phyloP scores from a whole-genome alignment of 2,797 vertebrate genomes.

The Decapterus maruadsi region DNA sequence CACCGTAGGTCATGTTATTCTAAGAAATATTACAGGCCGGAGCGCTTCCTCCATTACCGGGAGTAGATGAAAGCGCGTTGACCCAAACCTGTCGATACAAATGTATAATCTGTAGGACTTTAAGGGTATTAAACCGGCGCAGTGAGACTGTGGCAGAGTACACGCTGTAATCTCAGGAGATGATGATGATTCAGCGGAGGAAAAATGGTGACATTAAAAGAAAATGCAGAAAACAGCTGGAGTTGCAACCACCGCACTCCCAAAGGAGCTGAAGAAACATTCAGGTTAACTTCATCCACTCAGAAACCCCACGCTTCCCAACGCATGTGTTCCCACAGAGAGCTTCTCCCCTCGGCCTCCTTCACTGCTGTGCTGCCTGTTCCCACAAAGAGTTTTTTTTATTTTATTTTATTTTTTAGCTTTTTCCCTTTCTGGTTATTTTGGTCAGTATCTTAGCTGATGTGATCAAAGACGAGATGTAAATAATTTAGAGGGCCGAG shows the following conservation, averaged over 20 bases:
- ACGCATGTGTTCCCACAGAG: constrained; percentile 32
- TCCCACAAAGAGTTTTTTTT: constrained; percentile 20
- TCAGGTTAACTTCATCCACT: constrained; percentile 43
- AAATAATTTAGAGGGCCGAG: constrained; percentile 32
- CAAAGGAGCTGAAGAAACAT: constrained; percentile 22
- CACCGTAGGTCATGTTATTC: no score
- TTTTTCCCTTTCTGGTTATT: constrained; percentile 28
- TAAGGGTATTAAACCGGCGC: not conserved
- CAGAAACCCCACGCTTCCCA: not conserved
- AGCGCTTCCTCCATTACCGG: no score
- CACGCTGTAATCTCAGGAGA: constrained; percentile 19
- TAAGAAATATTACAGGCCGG: no score
- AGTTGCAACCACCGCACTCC: constrained; percentile 35
- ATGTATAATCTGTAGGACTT: not conserved
- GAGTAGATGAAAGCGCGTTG: no score
- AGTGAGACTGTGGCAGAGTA: not conserved
- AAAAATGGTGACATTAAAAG: constrained; percentile 20
- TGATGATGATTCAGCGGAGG: constrained; percentile 16
- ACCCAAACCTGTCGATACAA: rapidly evolving
- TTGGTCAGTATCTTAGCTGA: constrained; percentile 12
- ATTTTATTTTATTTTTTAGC: not conserved
- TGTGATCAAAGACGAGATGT: constrained; percentile 27
- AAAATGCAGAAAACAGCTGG: constrained; percentile 47
- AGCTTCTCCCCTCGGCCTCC: constrained; percentile 24
- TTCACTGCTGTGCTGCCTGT: constrained; percentile 2